Evolutionary conservation across 2,888 invertebrate species (phyloP).

Genomic region (Drosophila aldrichi): DNA sequence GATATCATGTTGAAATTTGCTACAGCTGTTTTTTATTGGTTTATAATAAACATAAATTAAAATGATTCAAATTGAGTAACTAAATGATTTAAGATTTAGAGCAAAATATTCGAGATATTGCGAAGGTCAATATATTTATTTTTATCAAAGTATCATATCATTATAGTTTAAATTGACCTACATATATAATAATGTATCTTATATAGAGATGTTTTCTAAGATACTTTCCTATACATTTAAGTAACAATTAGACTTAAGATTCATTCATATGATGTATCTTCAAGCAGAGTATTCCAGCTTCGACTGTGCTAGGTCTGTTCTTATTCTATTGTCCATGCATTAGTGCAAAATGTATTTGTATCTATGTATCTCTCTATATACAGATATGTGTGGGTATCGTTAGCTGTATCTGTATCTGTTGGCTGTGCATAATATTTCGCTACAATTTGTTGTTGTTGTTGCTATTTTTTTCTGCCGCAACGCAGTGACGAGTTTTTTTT

Average conservation of each 20-base stretch:
- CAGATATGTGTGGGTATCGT: constrained; percentile 21
- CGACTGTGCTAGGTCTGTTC: neutral
- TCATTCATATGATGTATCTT: neutral
- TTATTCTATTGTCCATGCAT: constrained; percentile 17
- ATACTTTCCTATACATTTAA: too few species aligned
- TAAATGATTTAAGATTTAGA: neutral
- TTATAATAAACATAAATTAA: neutral
- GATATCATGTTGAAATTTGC: neutral
- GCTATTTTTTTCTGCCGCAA: constrained; percentile 45
- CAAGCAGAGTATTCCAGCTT: constrained; percentile 8
- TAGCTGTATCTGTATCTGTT: constrained; percentile 21
- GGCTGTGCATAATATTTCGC: constrained; percentile 55
- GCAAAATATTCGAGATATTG: neutral
- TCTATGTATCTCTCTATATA: constrained; percentile 9
- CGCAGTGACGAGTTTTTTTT: constrained; percentile 57
- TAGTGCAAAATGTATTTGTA: constrained; percentile 29
- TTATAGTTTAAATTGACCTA: too few species aligned
- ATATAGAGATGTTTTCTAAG: neutral
- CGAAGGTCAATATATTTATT: neutral
- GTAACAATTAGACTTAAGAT: too few species aligned
- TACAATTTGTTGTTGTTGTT: constrained; percentile 45
- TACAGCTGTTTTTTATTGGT: neutral
- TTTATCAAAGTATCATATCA: neutral
- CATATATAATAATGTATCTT: too few species aligned
- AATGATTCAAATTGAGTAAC: neutral